Evolutionary conservation across 2,888 invertebrate genomes (phyloP).

Genomic region (Epistrophe eligans): DNA sequence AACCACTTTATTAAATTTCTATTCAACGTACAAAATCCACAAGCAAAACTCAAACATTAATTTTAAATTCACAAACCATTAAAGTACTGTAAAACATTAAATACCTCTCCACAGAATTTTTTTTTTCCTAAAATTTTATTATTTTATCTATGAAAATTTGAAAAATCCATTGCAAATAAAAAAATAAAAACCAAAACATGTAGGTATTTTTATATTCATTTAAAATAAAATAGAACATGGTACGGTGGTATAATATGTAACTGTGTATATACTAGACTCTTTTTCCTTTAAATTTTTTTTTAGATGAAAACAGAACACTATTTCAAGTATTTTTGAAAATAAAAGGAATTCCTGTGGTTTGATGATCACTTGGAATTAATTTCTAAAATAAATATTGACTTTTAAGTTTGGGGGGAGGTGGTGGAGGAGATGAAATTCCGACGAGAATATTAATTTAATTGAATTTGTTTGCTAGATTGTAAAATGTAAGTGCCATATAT

Average conservation of each 20-base stretch:
- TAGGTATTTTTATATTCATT: constrained; percentile 5
- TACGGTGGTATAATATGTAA: not conserved
- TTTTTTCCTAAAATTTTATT: not conserved
- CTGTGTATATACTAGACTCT: not conserved
- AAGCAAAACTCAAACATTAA: too few relatives aligned
- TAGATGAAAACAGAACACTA: not conserved
- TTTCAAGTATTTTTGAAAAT: constrained; percentile 13
- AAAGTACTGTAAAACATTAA: too few relatives aligned
- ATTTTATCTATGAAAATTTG: not conserved
- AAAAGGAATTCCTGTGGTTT: constrained; percentile 9
- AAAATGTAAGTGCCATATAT: too few relatives aligned
- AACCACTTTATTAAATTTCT: too few relatives aligned
- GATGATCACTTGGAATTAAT: not conserved
- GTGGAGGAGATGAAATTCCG: not conserved
- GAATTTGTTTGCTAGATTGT: not conserved
- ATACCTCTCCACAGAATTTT: too few relatives aligned
- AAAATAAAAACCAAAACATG: not conserved
- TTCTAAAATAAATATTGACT: constrained; percentile 23
- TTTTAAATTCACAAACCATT: too few relatives aligned
- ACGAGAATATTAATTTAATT: not conserved
- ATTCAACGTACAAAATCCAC: too few relatives aligned
- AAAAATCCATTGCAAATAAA: not conserved
- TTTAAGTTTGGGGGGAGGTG: not conserved
- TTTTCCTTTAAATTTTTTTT: not conserved
- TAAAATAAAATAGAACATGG: not conserved